Evolutionary conservation across 2,113 vertebrate species (phyloP).

Genomic region (Sprattus sprattus): DNA sequence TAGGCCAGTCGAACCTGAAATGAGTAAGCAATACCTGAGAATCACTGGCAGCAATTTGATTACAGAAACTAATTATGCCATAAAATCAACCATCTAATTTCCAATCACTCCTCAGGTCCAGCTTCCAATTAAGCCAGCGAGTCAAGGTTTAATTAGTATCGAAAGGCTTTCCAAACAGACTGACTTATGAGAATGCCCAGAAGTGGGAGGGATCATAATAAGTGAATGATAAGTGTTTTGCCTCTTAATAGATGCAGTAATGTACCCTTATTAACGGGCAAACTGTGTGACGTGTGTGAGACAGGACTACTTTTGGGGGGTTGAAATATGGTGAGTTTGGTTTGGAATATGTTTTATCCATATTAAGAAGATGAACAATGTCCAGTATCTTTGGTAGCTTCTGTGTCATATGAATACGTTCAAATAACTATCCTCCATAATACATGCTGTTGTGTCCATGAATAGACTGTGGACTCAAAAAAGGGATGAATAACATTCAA

Average conservation of each 20-base stretch:
- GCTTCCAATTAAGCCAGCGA: conserved; percentile 27
- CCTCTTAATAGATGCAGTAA: conserved; percentile 9
- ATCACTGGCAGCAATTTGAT: conserved; percentile 30
- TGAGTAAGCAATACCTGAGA: conserved; percentile 14
- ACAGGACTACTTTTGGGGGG: background rate
- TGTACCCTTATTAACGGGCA: background rate
- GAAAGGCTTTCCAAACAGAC: conserved; percentile 22
- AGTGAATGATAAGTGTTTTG: conserved; percentile 24
- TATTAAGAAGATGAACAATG: background rate
- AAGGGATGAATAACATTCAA: background rate
- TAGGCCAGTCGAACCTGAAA: background rate
- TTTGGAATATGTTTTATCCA: background rate
- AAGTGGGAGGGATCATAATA: conserved; percentile 4
- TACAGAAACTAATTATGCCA: conserved; percentile 36
- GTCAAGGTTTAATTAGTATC: conserved; percentile 25
- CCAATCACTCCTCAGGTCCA: conserved; percentile 21
- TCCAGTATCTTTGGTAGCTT: background rate
- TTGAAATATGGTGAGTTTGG: background rate
- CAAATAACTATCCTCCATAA: background rate
- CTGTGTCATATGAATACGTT: background rate
- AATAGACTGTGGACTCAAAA: background rate
- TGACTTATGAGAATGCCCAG: conserved; percentile 16
- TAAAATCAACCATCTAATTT: conserved; percentile 31
- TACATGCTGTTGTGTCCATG: background rate
- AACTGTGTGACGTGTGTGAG: background rate